These are phyloP conservation scores for Polietes domitor DNA, from an alignment of 2,888 invertebrate species.

Conservation along the genomic window DNA sequence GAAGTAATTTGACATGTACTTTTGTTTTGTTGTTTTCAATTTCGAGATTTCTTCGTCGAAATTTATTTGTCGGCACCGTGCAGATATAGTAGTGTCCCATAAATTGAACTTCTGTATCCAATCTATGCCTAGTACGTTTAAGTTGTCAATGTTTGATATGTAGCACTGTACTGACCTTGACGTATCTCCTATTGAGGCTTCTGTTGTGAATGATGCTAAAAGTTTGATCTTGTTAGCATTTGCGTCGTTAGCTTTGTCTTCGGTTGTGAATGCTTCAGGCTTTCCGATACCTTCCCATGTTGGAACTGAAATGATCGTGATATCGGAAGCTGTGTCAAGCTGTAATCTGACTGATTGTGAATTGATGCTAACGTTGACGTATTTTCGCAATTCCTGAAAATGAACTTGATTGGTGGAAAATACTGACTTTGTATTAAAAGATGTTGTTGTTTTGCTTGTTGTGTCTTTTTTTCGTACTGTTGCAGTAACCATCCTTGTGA, in stretches of 20 bases:
- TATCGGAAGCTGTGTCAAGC: slow-evolving; percentile 54
- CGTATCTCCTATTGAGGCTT: slow-evolving; percentile 40
- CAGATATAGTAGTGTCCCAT: no score
- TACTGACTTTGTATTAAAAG: neutral
- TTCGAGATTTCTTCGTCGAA: slow-evolving; percentile 4
- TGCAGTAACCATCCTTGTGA: no score
- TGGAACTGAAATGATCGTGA: no score
- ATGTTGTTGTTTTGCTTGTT: neutral
- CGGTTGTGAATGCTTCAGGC: no score
- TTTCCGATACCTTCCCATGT: no score
- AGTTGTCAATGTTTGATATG: slow-evolving; percentile 39
- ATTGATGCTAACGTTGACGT: no score
- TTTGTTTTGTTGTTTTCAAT: slow-evolving; percentile 56
- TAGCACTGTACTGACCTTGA: neutral
- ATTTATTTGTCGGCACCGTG: slow-evolving; percentile 11
- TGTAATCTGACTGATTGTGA: slow-evolving; percentile 29
- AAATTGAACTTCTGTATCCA: slow-evolving; percentile 52
- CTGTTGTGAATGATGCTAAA: slow-evolving; percentile 29
- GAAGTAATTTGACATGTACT: slow-evolving; percentile 54
- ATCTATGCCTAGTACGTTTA: slow-evolving; percentile 42
- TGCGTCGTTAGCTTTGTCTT: no score
- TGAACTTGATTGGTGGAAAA: slow-evolving; percentile 7
- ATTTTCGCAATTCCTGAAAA: slow-evolving; percentile 44
- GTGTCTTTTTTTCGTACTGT: no score
- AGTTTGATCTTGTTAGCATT: slow-evolving; percentile 42